Evolutionary conservation across 1,140 invertebrate species (phyloP).

Genomic region (Cylas formicarius): DNA sequence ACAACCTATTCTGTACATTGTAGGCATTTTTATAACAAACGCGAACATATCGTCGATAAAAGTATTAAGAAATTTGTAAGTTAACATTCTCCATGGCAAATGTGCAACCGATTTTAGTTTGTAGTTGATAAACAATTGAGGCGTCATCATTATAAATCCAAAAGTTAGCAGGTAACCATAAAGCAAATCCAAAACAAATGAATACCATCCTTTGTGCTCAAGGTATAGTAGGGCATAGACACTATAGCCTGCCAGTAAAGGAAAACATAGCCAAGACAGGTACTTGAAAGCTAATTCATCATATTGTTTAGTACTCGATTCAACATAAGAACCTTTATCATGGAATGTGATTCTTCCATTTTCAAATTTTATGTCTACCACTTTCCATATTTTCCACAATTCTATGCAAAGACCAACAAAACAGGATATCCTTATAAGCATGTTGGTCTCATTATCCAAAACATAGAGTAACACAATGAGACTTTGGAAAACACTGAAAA

Average conservation of each 20-base stretch:
- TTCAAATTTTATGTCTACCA: conserved; percentile 77
- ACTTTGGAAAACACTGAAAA: conserved; percentile 98
- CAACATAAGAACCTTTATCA: conserved; percentile 95
- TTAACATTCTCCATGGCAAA: conserved; percentile 98
- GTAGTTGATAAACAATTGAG: conserved; percentile 98
- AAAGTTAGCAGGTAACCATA: conserved; percentile 98
- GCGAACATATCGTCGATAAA: conserved; percentile 99
- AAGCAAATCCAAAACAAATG: conserved; percentile 83
- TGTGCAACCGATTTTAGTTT: conserved; percentile 98
- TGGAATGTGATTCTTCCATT: conserved; percentile 69
- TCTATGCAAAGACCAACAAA: conserved; percentile 94
- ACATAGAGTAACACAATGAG: conserved; percentile 93
- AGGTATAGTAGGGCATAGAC: conserved; percentile 95
- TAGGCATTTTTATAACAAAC: conserved; percentile 99
- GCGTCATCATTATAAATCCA: conserved; percentile 99
- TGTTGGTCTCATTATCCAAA: conserved; percentile 97
- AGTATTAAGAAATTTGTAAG: conserved; percentile 99
- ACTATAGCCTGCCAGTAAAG: conserved; percentile 85
- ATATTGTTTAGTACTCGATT: conserved; percentile 91
- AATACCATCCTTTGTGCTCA: conserved; percentile 95
- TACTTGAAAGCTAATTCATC: conserved; percentile 95
- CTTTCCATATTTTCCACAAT: conserved; percentile 99
- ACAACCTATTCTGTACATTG: conserved; percentile 90
- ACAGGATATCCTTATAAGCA: conserved; percentile 86
- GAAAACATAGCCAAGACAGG: conserved; percentile 92